Evolutionary conservation across 2,888 invertebrate species (phyloP).

Genomic region (Pardosa pseudoannulata): DNA sequence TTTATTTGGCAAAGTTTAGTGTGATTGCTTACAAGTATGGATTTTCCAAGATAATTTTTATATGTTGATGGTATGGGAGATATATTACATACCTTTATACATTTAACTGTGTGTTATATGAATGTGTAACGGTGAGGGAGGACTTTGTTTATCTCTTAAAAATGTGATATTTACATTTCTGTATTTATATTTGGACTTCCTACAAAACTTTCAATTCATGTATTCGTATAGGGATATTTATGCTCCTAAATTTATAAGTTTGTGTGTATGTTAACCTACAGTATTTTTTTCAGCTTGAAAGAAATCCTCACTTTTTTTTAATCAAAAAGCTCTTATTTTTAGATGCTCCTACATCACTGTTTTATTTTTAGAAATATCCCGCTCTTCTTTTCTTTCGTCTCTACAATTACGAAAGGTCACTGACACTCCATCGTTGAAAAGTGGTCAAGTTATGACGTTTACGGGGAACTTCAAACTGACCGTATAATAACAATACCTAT

Average conservation of each 20-base stretch:
- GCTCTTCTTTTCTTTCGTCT: not conserved
- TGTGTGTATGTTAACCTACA: not conserved
- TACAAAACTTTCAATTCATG: not conserved
- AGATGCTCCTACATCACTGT: not conserved
- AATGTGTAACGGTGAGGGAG: not conserved
- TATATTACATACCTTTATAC: too few species aligned
- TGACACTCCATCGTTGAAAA: not conserved
- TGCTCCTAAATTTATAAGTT: not conserved
- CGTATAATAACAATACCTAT: too few species aligned
- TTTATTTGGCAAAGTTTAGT: too few species aligned
- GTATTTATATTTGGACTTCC: not conserved
- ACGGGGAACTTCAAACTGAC: too few species aligned
- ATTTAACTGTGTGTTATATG: not conserved
- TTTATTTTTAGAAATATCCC: not conserved
- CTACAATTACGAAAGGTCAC: not conserved
- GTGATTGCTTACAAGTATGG: too few species aligned
- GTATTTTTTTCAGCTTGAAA: not conserved
- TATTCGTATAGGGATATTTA: not conserved
- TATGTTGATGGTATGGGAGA: not conserved
- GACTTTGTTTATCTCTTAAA: not conserved
- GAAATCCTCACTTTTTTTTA: not conserved
- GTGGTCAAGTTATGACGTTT: not conserved
- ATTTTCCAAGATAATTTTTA: not conserved
- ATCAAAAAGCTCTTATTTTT: conserved; percentile 3
- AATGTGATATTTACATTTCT: not conserved